A percentile compares a stretch with the other conserved stretches of the same genome.
phyloP scores from a whole-genome alignment of 1,140 invertebrate species.

The Pinna nobilis region DNA sequence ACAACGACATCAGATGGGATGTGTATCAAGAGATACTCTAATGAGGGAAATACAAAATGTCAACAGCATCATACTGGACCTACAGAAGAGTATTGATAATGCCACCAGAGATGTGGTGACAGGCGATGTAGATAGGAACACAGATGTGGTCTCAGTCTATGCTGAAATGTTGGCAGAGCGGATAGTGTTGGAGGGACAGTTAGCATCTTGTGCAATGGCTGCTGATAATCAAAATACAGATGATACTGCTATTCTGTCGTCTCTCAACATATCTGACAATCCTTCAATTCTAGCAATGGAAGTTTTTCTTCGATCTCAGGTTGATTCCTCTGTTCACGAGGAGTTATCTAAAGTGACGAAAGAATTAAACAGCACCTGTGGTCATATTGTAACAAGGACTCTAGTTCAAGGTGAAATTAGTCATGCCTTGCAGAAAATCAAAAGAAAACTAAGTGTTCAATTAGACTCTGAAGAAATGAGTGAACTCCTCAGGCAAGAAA shows the following conservation, averaged over 20 bases:
- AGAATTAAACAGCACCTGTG: constrained; percentile 55
- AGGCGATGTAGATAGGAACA: constrained; percentile 30
- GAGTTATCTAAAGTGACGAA: constrained; percentile 53
- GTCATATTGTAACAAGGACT: constrained; percentile 58
- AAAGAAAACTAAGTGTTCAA: constrained; percentile 49
- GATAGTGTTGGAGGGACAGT: constrained; percentile 63
- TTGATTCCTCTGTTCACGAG: constrained; percentile 60
- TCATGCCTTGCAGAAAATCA: constrained; percentile 61
- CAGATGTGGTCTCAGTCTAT: constrained; percentile 61
- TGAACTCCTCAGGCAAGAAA: constrained; percentile 41
- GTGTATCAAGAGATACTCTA: constrained; percentile 51
- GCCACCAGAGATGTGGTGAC: constrained; percentile 52
- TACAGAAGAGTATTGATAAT: constrained; percentile 59
- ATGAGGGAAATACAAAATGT: constrained; percentile 62
- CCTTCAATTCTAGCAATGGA: constrained; percentile 64
- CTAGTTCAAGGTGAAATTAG: constrained; percentile 68
- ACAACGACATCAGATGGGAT: constrained; percentile 50
- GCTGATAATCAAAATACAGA: constrained; percentile 51
- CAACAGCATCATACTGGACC: constrained; percentile 54
- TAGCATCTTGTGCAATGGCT: constrained; percentile 55
- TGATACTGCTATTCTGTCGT: constrained; percentile 48
- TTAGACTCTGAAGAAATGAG: constrained; percentile 34
- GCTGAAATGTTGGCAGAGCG: constrained; percentile 66
- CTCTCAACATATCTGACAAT: constrained; percentile 48
- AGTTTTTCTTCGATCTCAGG: constrained; percentile 61